Base-by-base conservation (phyloP, 2,797 vertebrate species). In the Parauchenoglanis ngamensis region DNA sequence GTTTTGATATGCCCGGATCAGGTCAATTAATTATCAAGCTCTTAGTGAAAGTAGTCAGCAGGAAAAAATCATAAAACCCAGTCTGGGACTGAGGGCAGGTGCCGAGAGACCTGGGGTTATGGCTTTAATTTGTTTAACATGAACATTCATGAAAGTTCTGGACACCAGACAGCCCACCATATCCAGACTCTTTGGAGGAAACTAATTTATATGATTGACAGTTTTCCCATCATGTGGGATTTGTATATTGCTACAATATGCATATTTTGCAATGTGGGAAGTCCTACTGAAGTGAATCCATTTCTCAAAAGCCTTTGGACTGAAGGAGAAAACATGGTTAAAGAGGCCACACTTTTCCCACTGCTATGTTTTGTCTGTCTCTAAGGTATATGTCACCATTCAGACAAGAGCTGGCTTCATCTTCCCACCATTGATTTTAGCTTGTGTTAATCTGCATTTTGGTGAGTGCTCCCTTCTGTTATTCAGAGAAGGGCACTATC, bases 401-500 rank as follows among this genome's bases (percentile, higher is more conserved):
- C 35, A 46, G n/a, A 49, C n/a, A 81, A 49, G 35, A 80, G 19
- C 67, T 25, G 25, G 19, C 23, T 61, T 46, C 4, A 40, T 46
- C 21, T 54, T 70, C 46, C 40, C 28, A 65, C 13, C 23, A 81
- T 31, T 85, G 54, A 73, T 67, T 88, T 81, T 73, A 28, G 54
- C 44, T n/a, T 65, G 46, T 25, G 12, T 7, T 85, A 35, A 46
- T 68, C 68, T 87, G 63, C 31, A 78, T 61, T 85, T 80, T 75
- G 61, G 44, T 52, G 75, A 28, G 54, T 86, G 56, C 59, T 83
- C 35, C 19, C 2, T 25, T 81, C 52, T 65, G 79, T 49, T 78
- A 81, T 65, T 88, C 77, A 79, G 23, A 87, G 28, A 59, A 82
- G 11, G 52, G 49, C 84, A 88, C 82, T 88, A 86, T 86, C 68